Percentiles rank a stretch among this genome's conserved stretches.
These are phyloP conservation scores for Henicopernis longicauda DNA, from an alignment of 2,113 vertebrate genomes.

Conservation along the genomic window DNA sequence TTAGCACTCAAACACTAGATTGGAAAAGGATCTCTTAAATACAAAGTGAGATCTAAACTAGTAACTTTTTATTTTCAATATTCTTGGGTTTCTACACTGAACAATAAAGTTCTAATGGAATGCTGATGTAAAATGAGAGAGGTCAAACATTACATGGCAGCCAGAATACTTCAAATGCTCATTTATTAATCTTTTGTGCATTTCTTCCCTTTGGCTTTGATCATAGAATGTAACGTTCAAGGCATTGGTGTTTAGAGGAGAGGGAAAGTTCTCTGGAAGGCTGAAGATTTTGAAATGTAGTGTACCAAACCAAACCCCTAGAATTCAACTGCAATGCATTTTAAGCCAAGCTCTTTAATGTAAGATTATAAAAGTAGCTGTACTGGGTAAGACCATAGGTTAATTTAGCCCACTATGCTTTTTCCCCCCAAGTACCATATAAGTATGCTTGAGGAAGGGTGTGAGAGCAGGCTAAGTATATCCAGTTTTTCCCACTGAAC, in stretches of 20 bases:
- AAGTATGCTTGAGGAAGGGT: not conserved
- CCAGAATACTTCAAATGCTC: not conserved
- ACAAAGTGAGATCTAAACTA: not conserved
- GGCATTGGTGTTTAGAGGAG: not conserved
- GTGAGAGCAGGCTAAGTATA: not conserved
- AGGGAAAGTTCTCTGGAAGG: not conserved
- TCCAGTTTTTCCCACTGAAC: not conserved
- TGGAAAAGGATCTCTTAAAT: not conserved
- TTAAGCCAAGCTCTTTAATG: not conserved
- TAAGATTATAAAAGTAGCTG: not conserved
- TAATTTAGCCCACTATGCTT: not conserved
- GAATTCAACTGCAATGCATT: not conserved
- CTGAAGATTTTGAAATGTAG: not conserved
- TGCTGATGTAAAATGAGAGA: not conserved
- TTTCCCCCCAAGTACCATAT: not conserved
- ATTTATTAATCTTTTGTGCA: not conserved
- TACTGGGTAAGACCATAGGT: not conserved
- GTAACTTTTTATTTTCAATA: not conserved
- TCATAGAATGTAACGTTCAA: not conserved
- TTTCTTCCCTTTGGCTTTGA: not conserved
- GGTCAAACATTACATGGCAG: not conserved
- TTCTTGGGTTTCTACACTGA: not conserved
- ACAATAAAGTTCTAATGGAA: not conserved
- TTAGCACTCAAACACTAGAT: not conserved
- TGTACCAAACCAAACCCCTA: not conserved